Percentiles rank a stretch among this genome's conserved stretches.
Conservation (phyloP, 92 coral and sea anemone genomes). For the Blastomussa wellsi region DNA sequence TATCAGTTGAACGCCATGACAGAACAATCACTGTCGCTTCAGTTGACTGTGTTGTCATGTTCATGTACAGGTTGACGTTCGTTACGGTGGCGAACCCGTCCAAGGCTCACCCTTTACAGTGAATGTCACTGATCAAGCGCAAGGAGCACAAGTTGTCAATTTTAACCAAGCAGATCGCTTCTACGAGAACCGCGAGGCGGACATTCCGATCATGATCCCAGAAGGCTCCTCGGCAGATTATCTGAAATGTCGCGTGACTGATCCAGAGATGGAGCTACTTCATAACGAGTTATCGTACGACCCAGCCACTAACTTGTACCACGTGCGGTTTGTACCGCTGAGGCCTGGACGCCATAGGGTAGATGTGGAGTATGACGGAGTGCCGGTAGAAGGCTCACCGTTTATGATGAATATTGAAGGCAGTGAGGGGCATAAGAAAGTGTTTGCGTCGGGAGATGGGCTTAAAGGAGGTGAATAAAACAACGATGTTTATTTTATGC, state of each 20-base stretch:
- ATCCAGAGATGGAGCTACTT: constrained; percentile 62
- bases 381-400: constrained; percentile 81
- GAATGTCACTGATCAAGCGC: constrained; percentile 75
- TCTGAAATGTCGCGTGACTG: constrained; percentile 63
- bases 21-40: neutral
- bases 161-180: constrained; percentile 52
- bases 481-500: neutral
- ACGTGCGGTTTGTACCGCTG: constrained; percentile 85
- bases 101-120: constrained; percentile 94
- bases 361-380: constrained; percentile 73
- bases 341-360: constrained; percentile 73
- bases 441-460: constrained; percentile 83
- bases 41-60: neutral
- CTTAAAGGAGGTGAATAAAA: constrained; percentile 70
- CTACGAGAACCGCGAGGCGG: constrained; percentile 68
- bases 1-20: too few species aligned
- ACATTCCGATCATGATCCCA: constrained; percentile 70
- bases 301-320: constrained; percentile 53
- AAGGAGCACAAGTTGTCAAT: constrained; percentile 48
- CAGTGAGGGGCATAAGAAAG: constrained; percentile 60
- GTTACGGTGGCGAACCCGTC: constrained; percentile 78
- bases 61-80: constrained; percentile 62
- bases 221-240: constrained; percentile 55
- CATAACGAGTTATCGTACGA: constrained; percentile 57
- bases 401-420: constrained; percentile 62